These are phyloP conservation scores for Sphaeramia orbicularis DNA, from an alignment of 2,797 vertebrate genomes.

Conservation along the genomic window DNA sequence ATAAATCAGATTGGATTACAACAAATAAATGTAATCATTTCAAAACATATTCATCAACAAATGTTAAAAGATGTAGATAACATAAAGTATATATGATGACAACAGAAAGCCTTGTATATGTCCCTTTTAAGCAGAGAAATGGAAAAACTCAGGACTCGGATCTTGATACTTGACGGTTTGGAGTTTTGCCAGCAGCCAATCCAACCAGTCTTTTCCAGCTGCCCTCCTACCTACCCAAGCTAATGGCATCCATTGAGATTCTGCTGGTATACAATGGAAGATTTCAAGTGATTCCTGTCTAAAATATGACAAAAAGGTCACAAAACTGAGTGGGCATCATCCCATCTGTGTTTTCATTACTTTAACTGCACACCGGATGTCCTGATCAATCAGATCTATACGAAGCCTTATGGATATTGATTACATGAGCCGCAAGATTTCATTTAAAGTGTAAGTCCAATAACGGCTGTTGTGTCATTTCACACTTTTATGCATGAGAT, in stretches of 20 bases:
- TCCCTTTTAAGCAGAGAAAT: neutral
- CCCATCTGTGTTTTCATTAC: conserved; percentile 34
- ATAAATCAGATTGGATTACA: too few species aligned
- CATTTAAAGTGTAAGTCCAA: conserved; percentile 14
- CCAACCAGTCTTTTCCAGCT: neutral
- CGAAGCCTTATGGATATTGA: conserved; percentile 41
- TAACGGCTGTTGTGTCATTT: conserved; percentile 35
- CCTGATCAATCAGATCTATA: conserved; percentile 43
- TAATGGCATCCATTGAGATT: neutral
- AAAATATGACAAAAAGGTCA: neutral
- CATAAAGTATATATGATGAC: too few species aligned
- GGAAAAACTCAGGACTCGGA: neutral
- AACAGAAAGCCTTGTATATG: too few species aligned
- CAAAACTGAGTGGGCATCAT: neutral
- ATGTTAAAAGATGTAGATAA: too few species aligned
- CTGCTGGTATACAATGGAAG: neutral
- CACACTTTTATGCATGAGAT: conserved; percentile 29
- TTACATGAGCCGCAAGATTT: conserved; percentile 23
- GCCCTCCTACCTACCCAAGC: neutral
- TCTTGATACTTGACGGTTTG: neutral
- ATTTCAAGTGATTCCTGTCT: neutral
- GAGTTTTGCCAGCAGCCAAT: neutral
- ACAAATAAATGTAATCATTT: too few species aligned
- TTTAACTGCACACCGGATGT: conserved; percentile 12
- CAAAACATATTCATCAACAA: too few species aligned